Evolutionary conservation across 2,888 invertebrate species (phyloP).

Genomic region (Conus canariensis): DNA sequence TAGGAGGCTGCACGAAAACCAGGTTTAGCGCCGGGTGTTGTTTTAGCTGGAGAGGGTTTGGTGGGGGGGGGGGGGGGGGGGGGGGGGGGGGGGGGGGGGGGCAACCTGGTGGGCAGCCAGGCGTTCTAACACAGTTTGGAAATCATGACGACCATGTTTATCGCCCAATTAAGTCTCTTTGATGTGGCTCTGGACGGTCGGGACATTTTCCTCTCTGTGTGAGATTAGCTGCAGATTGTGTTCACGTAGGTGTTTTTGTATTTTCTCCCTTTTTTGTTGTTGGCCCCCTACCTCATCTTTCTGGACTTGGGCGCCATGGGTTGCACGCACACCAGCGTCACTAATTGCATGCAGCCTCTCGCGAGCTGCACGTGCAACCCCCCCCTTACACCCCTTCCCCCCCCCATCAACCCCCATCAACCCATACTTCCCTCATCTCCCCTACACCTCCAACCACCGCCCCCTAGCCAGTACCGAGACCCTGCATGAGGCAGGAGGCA

Average conservation of each 20-base stretch:
- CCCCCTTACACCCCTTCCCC: background rate
- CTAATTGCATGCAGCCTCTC: background rate
- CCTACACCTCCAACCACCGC: background rate
- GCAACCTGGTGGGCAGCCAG: background rate
- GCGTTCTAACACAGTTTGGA: background rate
- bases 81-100: background rate
- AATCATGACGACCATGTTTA: background rate
- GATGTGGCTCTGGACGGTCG: constrained; percentile 5
- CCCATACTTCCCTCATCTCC: background rate
- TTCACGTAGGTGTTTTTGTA: background rate
- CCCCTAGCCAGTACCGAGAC: background rate
- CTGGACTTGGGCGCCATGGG: background rate
- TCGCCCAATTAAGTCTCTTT: constrained; percentile 18
- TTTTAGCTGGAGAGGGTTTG: background rate
- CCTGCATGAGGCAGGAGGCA: background rate
- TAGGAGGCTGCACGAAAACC: background rate
- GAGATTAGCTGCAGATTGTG: background rate
- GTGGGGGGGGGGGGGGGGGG: background rate
- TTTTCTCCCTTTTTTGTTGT: background rate
- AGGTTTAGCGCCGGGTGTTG: background rate
- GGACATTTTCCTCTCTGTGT: constrained; percentile 4
- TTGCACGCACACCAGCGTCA: background rate
- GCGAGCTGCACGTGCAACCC: background rate
- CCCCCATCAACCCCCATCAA: background rate
- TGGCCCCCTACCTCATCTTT: background rate